phyloP scores from a whole-genome alignment of 2,113 vertebrate species.

The Cyanocitta stelleri region DNA sequence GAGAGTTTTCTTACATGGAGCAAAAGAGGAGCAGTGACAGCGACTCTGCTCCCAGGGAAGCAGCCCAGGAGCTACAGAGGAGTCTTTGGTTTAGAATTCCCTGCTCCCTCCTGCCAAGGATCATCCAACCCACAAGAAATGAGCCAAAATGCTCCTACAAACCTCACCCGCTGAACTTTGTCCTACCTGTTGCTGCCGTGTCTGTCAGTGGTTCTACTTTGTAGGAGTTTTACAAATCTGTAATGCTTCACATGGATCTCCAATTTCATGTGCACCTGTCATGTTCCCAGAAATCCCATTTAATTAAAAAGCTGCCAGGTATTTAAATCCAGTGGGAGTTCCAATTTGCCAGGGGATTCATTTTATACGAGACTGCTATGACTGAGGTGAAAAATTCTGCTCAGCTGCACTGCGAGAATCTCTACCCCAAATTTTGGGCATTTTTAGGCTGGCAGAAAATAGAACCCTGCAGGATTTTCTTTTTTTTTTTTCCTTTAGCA shows the following conservation, averaged over 20 bases:
- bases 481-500: not conserved
- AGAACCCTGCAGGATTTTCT: not conserved
- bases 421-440: not conserved
- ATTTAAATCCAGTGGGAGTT: not conserved
- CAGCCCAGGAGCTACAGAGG: not conserved
- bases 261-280: not conserved
- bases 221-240: not conserved
- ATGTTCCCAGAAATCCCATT: not conserved
- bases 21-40: not conserved
- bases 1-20: rapidly evolving
- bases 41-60: not conserved
- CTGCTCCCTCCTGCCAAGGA: not conserved
- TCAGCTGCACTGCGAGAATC: not conserved
- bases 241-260: not conserved
- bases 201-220: not conserved
- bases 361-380: not conserved
- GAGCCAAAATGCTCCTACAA: not conserved
- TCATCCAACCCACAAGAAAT: not conserved
- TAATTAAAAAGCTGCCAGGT: not conserved
- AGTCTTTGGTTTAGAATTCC: not conserved
- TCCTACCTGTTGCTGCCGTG: rapidly evolving
- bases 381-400: not conserved
- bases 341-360: not conserved
- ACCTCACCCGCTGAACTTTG: too few species aligned
- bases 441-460: not conserved